Percentiles rank a stretch among this genome's conserved stretches.
Conservation (phyloP, 2,888 invertebrate genomes). For the Temnothorax rugatulus region DNA sequence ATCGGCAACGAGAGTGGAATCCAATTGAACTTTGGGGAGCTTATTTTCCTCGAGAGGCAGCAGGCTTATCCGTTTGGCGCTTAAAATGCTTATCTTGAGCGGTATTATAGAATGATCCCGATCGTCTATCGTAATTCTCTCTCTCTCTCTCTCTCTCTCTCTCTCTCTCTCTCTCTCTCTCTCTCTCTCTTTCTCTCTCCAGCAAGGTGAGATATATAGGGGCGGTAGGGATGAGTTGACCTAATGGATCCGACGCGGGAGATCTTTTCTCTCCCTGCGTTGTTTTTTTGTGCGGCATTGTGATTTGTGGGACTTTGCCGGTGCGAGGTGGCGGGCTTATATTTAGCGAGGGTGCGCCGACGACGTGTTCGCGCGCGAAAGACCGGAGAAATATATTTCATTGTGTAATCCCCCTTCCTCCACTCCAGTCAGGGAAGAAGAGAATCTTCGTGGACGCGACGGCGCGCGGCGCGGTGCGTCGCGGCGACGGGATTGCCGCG, state of each 20-base stretch:
- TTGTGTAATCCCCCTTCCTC: slow-evolving; percentile 82
- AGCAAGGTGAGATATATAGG: not conserved
- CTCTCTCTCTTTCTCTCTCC: not conserved
- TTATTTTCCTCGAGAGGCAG: slow-evolving; percentile 9
- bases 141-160: no score
- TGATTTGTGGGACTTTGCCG: slow-evolving; percentile 46
- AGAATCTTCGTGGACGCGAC: slow-evolving; percentile 35
- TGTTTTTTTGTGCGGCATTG: slow-evolving; percentile 15
- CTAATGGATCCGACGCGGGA: slow-evolving; percentile 27
- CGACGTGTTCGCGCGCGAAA: slow-evolving; percentile 63
- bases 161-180: not conserved
- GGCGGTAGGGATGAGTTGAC: not conserved
- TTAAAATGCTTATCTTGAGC: slow-evolving; percentile 22
- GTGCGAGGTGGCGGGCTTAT: slow-evolving; percentile 71
- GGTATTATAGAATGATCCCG: slow-evolving; percentile 35
- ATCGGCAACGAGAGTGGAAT: slow-evolving; percentile 26
- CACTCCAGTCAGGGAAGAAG: slow-evolving; percentile 72
- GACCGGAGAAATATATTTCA: slow-evolving; percentile 83
- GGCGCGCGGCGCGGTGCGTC: not conserved
- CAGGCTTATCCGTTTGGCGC: not conserved
- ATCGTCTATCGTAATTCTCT: slow-evolving; percentile 26
- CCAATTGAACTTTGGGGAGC: slow-evolving; percentile 25
- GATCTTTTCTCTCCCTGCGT: slow-evolving; percentile 4
- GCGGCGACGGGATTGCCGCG: slow-evolving; percentile 25
- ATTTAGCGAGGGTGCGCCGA: slow-evolving; percentile 79